Conservation (phyloP, 2,113 vertebrate species). For the Sebastes fasciatus region DNA sequence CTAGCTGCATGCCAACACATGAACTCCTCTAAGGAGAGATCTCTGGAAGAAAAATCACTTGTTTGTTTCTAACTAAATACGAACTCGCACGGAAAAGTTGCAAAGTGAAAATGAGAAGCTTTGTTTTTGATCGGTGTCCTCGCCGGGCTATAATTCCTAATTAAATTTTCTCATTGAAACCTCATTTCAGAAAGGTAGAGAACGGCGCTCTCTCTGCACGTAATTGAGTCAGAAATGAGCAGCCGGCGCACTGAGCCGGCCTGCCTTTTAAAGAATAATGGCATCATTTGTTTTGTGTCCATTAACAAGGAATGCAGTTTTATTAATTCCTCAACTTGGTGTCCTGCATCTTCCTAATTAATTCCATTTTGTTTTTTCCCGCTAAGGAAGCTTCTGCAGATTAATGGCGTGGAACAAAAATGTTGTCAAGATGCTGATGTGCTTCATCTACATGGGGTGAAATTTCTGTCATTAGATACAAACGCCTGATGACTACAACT, state of each 20-base stretch:
- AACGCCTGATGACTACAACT: slow-evolving; percentile 85
- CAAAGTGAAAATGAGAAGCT: slow-evolving; percentile 59
- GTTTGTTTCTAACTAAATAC: slow-evolving; percentile 55
- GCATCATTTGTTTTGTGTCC: slow-evolving; percentile 86
- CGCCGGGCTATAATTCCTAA: slow-evolving; percentile 81
- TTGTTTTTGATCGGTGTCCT: slow-evolving; percentile 65
- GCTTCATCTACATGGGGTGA: slow-evolving; percentile 83
- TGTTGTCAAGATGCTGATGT: slow-evolving; percentile 86
- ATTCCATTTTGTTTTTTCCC: slow-evolving; percentile 87
- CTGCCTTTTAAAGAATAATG: slow-evolving; percentile 83
- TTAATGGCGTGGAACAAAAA: slow-evolving; percentile 88
- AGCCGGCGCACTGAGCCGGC: slow-evolving; percentile 64
- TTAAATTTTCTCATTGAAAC: slow-evolving; percentile 84
- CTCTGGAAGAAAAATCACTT: slow-evolving; percentile 7
- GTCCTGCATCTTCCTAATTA: slow-evolving; percentile 88
- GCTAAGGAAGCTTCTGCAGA: slow-evolving; percentile 86
- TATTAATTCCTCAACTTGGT: slow-evolving; percentile 90
- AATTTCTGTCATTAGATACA: slow-evolving; percentile 85
- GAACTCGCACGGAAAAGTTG: slow-evolving; percentile 56
- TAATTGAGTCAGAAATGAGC: slow-evolving; percentile 83
- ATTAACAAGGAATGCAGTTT: slow-evolving; percentile 87
- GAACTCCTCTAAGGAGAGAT: slow-evolving; percentile 18
- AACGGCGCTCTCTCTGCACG: slow-evolving; percentile 69
- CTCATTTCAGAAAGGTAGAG: slow-evolving; percentile 83
- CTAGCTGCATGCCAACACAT: not conserved